Evolutionary conservation across 2,797 vertebrate species (phyloP).

Genomic region (Crocodylus rhombifer): DNA sequence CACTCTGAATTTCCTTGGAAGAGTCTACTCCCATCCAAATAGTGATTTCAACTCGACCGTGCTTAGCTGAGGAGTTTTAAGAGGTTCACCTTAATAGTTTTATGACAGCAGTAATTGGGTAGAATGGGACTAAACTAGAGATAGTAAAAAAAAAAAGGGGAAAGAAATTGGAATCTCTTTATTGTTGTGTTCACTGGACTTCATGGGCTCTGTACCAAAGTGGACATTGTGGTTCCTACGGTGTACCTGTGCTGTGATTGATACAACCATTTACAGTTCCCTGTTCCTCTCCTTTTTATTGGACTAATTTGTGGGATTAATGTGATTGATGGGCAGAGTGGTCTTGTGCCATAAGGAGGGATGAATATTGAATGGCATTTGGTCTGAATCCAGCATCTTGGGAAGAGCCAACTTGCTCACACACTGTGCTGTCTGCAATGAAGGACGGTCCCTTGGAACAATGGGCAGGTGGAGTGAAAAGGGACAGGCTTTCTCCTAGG

Average conservation of each 20-base stretch:
- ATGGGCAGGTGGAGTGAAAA: slow-evolving; percentile 42
- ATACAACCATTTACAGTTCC: background rate
- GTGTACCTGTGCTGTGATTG: background rate
- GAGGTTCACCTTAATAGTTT: background rate
- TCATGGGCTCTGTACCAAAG: background rate
- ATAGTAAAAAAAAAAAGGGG: background rate
- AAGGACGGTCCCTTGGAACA: slow-evolving; percentile 69
- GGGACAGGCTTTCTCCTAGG: slow-evolving; percentile 40
- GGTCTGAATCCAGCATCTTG: slow-evolving; percentile 21
- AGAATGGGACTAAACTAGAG: background rate
- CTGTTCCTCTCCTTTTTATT: background rate
- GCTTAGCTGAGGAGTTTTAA: background rate
- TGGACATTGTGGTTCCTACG: background rate
- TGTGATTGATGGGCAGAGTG: background rate
- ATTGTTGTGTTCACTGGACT: background rate
- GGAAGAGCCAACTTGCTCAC: background rate
- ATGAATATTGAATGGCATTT: slow-evolving; percentile 25
- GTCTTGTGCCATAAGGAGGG: background rate
- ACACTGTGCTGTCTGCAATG: slow-evolving; percentile 77
- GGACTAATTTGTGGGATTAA: slow-evolving; percentile 9
- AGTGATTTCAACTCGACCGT: background rate
- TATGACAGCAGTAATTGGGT: background rate
- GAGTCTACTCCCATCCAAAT: background rate
- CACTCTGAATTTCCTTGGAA: background rate
- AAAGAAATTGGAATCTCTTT: background rate